A percentile compares a stretch with the other conserved stretches of the same genome.
phyloP scores from a whole-genome alignment of 2,888 invertebrate genomes.

The Drosophila koepferae region DNA sequence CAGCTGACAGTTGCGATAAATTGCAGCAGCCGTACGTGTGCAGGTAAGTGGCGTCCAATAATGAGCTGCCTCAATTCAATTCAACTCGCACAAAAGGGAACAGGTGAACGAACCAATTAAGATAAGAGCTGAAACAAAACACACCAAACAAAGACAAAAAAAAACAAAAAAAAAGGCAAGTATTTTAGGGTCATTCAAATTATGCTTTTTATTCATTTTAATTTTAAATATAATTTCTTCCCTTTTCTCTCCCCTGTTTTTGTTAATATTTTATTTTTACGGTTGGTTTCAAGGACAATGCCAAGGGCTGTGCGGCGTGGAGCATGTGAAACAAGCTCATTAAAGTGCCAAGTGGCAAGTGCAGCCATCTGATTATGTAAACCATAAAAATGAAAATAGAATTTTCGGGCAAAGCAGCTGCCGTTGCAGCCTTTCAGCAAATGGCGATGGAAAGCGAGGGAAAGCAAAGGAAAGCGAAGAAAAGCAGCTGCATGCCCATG shows the following conservation, averaged over 20 bases:
- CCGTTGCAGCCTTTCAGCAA: conserved; percentile 18
- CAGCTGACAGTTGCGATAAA: conserved; percentile 5
- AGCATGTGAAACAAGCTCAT: conserved; percentile 70
- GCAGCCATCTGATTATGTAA: conserved; percentile 60
- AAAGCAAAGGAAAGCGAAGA: background rate
- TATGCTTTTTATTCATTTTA: background rate
- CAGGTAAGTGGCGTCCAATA: conserved; percentile 45
- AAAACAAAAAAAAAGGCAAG: background rate
- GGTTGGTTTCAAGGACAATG: conserved; percentile 12
- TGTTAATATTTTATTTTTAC: background rate
- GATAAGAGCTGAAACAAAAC: conserved; percentile 2
- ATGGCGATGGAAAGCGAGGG: background rate
- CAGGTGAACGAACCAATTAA: conserved; percentile 40
- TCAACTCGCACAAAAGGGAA: conserved; percentile 4
- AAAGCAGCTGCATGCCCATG: conserved; percentile 19
- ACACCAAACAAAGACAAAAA: background rate
- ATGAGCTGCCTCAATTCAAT: conserved; percentile 41
- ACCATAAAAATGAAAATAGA: conserved; percentile 49
- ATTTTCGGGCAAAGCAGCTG: conserved; percentile 43
- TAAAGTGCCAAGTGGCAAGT: conserved; percentile 68
- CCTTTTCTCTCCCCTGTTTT: too few relatives aligned
- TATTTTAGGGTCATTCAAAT: conserved; percentile 4
- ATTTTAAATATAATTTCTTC: background rate
- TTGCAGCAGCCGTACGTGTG: conserved; percentile 4
- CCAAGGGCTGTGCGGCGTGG: conserved; percentile 10